Base-by-base conservation (phyloP, 2,113 vertebrate species). In the Pseudorasbora parva region DNA sequence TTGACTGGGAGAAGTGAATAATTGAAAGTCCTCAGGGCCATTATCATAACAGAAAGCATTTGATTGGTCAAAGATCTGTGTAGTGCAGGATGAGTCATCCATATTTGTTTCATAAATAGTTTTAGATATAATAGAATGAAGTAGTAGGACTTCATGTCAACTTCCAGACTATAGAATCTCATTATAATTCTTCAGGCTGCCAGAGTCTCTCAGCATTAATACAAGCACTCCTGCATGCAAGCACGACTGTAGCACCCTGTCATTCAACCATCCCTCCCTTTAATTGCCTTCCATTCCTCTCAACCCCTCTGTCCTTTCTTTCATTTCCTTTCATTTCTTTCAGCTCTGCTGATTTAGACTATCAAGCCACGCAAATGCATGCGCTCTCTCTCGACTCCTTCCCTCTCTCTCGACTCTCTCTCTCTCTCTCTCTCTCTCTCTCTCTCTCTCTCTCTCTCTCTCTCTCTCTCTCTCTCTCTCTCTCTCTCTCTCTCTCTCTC, bases 381-480 rank as follows among this genome's bases (percentile, higher is more conserved):
- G 23, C 49, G 0, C 49, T 23, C 56, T 57, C 51, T 79, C 75
- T 69, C 81, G 57, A n/a, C n/a, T 33, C 23, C 77, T 82, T 80
- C 68, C 73, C 78, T 76, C 59, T 56, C 51, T 79, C 75, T 68
- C 78, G n/a, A n/a, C n/a, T 66, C 72, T 71, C 89, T 88, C 68
- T 82, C 86, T 33, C 23, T 79, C 82, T 80, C 68, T 76, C 78
- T 76, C 59, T 56, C 51, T 79, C 75, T 68, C 78, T 64, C 72
- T 71, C 89, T 88, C 68, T 81, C 86, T 33, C 17, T 77, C 82
- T 78, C 68, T 76, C 74, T 76, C 59, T 56, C 51, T 79, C 69
- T 68, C 78, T 66, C 72, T 71, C 88, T 88, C 66, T 81, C 86
- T 30, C 23, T 79, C 83, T 80, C 68, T 76, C 77, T 75, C 41